These are phyloP conservation scores for Psittacara wagleri DNA, from an alignment of 2,113 vertebrate genomes.

Conservation along the genomic window DNA sequence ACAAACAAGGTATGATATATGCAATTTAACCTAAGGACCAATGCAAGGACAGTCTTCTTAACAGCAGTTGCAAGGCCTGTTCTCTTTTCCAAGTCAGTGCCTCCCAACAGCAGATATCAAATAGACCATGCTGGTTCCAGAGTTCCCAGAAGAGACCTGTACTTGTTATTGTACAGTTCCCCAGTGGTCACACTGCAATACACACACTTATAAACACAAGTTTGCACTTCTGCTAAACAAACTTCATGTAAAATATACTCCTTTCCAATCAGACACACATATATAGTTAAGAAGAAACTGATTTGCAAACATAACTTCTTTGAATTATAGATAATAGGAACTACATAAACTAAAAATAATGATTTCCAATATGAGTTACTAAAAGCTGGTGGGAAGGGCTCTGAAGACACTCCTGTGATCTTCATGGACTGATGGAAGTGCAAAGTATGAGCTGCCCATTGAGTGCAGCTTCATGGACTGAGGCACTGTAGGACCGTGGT, in stretches of 20 bases:
- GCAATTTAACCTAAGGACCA: background rate
- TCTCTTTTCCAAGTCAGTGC: background rate
- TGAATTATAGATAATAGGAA: background rate
- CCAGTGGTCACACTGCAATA: background rate
- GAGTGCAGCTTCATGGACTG: background rate
- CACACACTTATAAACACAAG: background rate
- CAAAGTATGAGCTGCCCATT: rapidly evolving
- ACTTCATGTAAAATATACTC: background rate
- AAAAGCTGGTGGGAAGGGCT: background rate
- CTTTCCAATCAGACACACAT: background rate
- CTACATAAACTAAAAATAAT: background rate
- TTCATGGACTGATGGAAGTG: background rate
- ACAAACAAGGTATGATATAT: background rate
- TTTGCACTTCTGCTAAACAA: background rate
- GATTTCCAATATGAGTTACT: background rate
- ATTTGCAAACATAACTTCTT: background rate
- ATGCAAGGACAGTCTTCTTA: background rate
- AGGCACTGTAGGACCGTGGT: background rate
- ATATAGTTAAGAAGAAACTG: background rate
- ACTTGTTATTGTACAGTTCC: background rate
- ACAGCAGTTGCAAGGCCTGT: background rate
- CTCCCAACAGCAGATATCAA: background rate
- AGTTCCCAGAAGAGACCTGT: background rate
- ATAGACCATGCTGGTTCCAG: background rate
- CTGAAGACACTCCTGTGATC: background rate